Percentiles rank a stretch among this genome's conserved stretches.
These are phyloP conservation scores for Macrobrachium rosenbergii DNA, from an alignment of 1,140 invertebrate genomes.

Conservation along the genomic window DNA sequence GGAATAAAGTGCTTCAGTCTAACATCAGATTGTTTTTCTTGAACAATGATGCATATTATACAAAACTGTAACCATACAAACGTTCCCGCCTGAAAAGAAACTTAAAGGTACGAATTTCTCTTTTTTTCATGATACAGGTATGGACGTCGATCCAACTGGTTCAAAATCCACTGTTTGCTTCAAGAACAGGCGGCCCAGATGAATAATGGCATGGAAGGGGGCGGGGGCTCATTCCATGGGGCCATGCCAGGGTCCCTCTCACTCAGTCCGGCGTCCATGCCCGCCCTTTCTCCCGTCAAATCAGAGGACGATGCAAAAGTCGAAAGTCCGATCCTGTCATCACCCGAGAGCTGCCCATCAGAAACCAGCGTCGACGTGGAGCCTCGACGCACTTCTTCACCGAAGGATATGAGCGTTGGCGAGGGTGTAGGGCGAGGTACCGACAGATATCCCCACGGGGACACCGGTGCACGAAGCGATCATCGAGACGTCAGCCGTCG, in stretches of 20 bases:
- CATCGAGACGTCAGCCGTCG: constrained; percentile 29
- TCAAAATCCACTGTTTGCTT: constrained; percentile 72
- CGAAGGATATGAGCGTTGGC: constrained; percentile 41
- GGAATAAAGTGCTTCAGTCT: too few relatives aligned
- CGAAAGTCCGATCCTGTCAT: constrained; percentile 56
- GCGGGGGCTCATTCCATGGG: constrained; percentile 6
- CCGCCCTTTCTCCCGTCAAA: constrained; percentile 55
- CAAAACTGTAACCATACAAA: too few relatives aligned
- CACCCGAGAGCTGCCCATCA: constrained; percentile 61
- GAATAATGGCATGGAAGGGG: constrained; percentile 48
- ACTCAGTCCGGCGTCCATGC: constrained; percentile 56
- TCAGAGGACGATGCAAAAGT: constrained; percentile 62
- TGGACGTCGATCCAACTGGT: constrained; percentile 72
- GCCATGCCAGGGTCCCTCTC: constrained; percentile 38
- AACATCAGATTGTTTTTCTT: too few relatives aligned
- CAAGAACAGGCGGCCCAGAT: constrained; percentile 75
- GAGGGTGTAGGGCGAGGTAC: constrained; percentile 16
- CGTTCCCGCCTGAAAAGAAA: too few relatives aligned
- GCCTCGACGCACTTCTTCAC: constrained; percentile 35
- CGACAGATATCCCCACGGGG: not conserved
- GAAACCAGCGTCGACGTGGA: constrained; percentile 63
- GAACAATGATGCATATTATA: too few relatives aligned
- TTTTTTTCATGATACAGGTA: constrained; percentile 66
- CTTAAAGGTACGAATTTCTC: not conserved
- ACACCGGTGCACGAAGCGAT: not conserved